These are phyloP conservation scores for Cheilosia pagana DNA, from an alignment of 2,888 invertebrate genomes.

Conservation along the genomic window DNA sequence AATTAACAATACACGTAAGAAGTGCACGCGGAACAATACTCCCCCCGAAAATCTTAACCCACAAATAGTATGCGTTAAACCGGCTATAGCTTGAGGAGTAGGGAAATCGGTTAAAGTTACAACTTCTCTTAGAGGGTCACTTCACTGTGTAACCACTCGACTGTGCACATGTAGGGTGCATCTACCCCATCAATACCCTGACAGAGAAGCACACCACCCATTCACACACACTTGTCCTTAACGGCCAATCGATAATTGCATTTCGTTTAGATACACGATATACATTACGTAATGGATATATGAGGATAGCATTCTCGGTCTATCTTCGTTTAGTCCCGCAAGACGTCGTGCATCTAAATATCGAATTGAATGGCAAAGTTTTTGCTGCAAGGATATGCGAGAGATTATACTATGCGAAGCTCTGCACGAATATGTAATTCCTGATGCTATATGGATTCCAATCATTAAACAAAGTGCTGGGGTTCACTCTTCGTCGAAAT, in stretches of 20 bases:
- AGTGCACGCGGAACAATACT: not conserved
- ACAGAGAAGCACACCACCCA: slow-evolving; percentile 24
- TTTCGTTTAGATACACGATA: slow-evolving; percentile 47
- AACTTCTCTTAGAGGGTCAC: slow-evolving; percentile 41
- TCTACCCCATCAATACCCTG: not conserved
- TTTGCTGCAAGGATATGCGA: slow-evolving; percentile 13
- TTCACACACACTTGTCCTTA: slow-evolving; percentile 41
- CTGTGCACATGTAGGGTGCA: not conserved
- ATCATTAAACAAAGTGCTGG: slow-evolving; percentile 41
- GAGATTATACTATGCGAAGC: slow-evolving; percentile 53
- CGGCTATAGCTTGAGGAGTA: slow-evolving; percentile 31
- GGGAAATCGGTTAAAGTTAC: slow-evolving; percentile 61
- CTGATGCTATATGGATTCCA: slow-evolving; percentile 21
- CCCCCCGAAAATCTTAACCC: slow-evolving; percentile 55
- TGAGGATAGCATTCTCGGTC: slow-evolving; percentile 1
- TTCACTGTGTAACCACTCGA: slow-evolving; percentile 47
- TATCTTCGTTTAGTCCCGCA: slow-evolving; percentile 2
- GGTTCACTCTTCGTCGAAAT: slow-evolving; percentile 8
- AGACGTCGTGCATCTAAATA: slow-evolving; percentile 34
- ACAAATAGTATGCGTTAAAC: slow-evolving; percentile 54
- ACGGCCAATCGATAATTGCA: slow-evolving; percentile 72
- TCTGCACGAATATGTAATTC: slow-evolving; percentile 40
- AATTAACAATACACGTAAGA: slow-evolving; percentile 20
- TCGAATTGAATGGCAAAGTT: slow-evolving; percentile 48
- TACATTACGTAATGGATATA: not conserved